Evolutionary conservation across 2,888 invertebrate species (phyloP).

Genomic region (Acronicta leporina): DNA sequence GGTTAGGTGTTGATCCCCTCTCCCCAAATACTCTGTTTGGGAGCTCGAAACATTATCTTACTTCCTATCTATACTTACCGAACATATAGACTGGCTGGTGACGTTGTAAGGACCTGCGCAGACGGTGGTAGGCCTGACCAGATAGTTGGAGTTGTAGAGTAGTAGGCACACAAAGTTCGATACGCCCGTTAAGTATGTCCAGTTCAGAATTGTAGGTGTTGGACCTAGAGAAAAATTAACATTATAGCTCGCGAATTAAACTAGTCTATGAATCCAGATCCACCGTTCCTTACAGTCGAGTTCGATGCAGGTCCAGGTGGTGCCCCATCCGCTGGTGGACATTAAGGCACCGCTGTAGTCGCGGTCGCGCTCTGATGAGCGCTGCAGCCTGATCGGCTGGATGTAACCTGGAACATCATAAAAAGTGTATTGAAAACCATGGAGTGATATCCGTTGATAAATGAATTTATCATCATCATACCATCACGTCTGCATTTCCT

Average conservation of each 20-base stretch:
- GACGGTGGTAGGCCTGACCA: conserved; percentile 65
- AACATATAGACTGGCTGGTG: conserved; percentile 73
- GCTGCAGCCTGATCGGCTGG: conserved; percentile 74
- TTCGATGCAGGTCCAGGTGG: conserved; percentile 66
- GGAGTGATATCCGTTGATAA: too few relatives aligned
- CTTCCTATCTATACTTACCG: conserved; percentile 60
- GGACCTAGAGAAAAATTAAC: conserved; percentile 49
- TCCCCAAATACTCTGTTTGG: too few relatives aligned
- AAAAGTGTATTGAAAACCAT: conserved; percentile 6
- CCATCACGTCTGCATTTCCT: too few relatives aligned
- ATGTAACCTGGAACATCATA: conserved; percentile 66
- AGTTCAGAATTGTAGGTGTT: conserved; percentile 71
- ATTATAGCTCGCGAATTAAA: neutral
- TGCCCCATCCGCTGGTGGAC: conserved; percentile 78
- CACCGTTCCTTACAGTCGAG: conserved; percentile 22
- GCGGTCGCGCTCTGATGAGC: conserved; percentile 61
- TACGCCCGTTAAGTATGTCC: conserved; percentile 72
- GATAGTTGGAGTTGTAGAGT: conserved; percentile 52
- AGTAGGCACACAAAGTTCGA: conserved; percentile 59
- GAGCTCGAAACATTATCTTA: too few relatives aligned
- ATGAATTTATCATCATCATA: too few relatives aligned
- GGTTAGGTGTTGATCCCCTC: too few relatives aligned
- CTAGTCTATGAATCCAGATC: neutral
- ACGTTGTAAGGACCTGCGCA: conserved; percentile 72
- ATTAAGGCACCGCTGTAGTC: conserved; percentile 66